Base-by-base conservation (phyloP, 2,113 vertebrate species). In the Chionomys nivalis region DNA sequence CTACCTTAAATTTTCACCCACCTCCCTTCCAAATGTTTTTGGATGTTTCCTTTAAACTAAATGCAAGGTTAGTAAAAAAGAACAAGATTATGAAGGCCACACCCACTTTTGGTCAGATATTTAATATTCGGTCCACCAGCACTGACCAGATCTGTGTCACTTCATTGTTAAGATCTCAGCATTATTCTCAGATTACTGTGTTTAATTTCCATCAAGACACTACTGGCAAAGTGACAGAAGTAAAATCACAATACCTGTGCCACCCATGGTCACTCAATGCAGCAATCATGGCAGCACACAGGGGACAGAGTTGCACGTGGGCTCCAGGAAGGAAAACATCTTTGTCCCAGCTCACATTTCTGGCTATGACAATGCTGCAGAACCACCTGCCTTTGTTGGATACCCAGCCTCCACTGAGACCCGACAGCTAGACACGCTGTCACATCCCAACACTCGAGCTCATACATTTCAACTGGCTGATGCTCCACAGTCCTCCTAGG, bases 401-500 rank as follows among this genome's bases (percentile, higher is more conserved):
- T 39, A 70, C 31, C 13, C 28, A 17, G 8, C 3, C 47, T 52
- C 63, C 55, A 1, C 3, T 3, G 9, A 68, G 36, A 44, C 44
- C 3, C 16, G 39, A 28, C 23, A 72, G n/a, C 7, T 5, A 28
- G 31, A 8, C 33, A 89, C 47, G 13, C 85, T 93, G 94, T 49
- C 94, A 97, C 96, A 98, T 97, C 95, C 93, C 95, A 98, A 96
- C 92, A 97, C 97, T 97, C 96, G 90, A 89, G 91, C 97, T 97
- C 95, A 97, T 93, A 78, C 66, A 86, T 96, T 97, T 96, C 96
- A 90, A 88, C 94, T 89, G 75, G 65, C 94, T 95, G 98, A 98
- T 96, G 96, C 97, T 98, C 96, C 93, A 77, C 75, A 99, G 98
- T 98, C 98, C 98, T 99, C 98, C 99, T 98, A 98, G 99, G 99